Conservation (phyloP, 2,888 invertebrate species). For the Metalampra italica region DNA sequence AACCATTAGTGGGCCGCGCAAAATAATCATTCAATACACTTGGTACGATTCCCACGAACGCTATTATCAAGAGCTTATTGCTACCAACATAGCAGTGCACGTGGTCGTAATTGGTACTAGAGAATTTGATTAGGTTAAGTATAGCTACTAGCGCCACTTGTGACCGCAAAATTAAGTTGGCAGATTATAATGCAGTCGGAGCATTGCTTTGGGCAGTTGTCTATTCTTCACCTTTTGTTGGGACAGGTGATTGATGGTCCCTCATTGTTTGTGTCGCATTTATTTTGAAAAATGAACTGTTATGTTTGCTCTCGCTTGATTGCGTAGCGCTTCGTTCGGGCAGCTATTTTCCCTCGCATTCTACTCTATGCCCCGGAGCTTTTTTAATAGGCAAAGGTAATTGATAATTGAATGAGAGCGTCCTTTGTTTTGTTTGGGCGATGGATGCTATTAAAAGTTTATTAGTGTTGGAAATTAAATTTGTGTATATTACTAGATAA, state of each 20-base stretch:
- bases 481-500: not conserved
- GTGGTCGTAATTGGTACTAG: slow-evolving; percentile 19
- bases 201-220: slow-evolving; percentile 55
- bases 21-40: slow-evolving; percentile 59
- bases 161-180: slow-evolving; percentile 16
- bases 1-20: slow-evolving; percentile 46
- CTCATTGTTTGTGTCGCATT: slow-evolving; percentile 62
- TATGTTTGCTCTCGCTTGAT: slow-evolving; percentile 56
- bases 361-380: slow-evolving; percentile 15
- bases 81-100: slow-evolving; percentile 32
- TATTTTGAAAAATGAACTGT: slow-evolving; percentile 64
- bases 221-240: slow-evolving; percentile 61
- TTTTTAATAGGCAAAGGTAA: slow-evolving; percentile 10
- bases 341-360: slow-evolving; percentile 25
- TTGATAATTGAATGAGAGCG: slow-evolving; percentile 20
- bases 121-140: not conserved
- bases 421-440: slow-evolving; percentile 19
- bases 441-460: slow-evolving; percentile 15
- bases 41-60: slow-evolving; percentile 55
- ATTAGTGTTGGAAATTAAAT: slow-evolving; percentile 6
- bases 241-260: slow-evolving; percentile 60
- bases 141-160: slow-evolving; percentile 11
- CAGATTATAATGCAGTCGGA: slow-evolving; percentile 23
- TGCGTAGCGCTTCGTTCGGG: slow-evolving; percentile 41
- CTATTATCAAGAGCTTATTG: slow-evolving; percentile 43